phyloP scores from a whole-genome alignment of 2,888 invertebrate genomes.

The Acrobasis suavella region DNA sequence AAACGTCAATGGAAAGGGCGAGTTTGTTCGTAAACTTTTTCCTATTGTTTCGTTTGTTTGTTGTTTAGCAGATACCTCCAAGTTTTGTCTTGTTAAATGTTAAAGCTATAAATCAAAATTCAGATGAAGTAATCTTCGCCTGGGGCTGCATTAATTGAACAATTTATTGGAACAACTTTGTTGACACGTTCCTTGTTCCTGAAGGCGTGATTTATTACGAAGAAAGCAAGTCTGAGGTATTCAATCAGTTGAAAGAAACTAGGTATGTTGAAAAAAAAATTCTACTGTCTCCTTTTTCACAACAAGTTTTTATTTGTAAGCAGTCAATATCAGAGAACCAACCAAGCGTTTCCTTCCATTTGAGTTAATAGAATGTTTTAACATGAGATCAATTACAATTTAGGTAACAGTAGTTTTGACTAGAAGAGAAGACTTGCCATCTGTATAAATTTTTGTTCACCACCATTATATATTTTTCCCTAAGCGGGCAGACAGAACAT shows the following conservation, averaged over 20 bases:
- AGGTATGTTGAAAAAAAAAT: too few relatives aligned
- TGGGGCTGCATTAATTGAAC: conserved; percentile 36
- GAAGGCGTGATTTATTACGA: conserved; percentile 2
- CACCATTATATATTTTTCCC: too few relatives aligned
- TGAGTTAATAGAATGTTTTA: too few relatives aligned
- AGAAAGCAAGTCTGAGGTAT: neutral
- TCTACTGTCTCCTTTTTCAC: too few relatives aligned
- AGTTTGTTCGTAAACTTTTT: conserved; percentile 40
- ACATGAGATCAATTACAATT: too few relatives aligned
- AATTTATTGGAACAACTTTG: conserved; percentile 25
- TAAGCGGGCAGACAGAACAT: too few relatives aligned
- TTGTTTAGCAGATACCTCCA: conserved; percentile 37
- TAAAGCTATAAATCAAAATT: conserved; percentile 52
- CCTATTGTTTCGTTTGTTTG: conserved; percentile 46
- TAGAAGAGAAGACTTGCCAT: too few relatives aligned
- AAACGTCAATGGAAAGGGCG: conserved; percentile 30
- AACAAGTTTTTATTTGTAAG: too few relatives aligned
- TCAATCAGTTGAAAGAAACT: neutral
- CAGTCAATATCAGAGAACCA: too few relatives aligned
- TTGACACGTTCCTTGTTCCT: conserved; percentile 4
- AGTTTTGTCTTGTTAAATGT: conserved; percentile 50
- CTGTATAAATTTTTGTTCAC: too few relatives aligned
- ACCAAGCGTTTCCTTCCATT: too few relatives aligned
- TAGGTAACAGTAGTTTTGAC: too few relatives aligned
- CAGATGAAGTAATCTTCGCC: conserved; percentile 40